A percentile compares a stretch with the other conserved stretches of the same genome.
Conservation (phyloP, 2,113 vertebrate species). For the Albula glossodonta region DNA sequence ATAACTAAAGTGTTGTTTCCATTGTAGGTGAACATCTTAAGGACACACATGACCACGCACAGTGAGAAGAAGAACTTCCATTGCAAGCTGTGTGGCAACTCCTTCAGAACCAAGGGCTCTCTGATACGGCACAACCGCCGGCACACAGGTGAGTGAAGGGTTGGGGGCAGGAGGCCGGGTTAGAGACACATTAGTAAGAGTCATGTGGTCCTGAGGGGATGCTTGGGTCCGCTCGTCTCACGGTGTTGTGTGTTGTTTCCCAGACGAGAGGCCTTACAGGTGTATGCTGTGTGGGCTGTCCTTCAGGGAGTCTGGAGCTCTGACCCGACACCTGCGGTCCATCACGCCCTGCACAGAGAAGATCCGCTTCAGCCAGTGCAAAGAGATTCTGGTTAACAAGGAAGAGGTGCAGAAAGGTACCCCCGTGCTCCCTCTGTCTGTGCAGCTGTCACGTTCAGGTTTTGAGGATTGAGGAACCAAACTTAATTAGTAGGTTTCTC, state of each 20-base stretch:
- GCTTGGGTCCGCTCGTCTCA: background rate
- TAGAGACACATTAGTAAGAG: background rate
- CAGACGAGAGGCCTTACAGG: slow-evolving; percentile 94
- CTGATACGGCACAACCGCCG: slow-evolving; percentile 93
- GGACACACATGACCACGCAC: slow-evolving; percentile 94
- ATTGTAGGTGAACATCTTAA: slow-evolving; percentile 88
- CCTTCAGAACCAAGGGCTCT: slow-evolving; percentile 95
- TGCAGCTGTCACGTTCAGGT: too few species aligned
- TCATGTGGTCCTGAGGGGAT: background rate
- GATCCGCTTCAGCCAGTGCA: slow-evolving; percentile 86
- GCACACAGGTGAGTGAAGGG: slow-evolving; percentile 83
- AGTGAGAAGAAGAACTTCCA: slow-evolving; percentile 91
- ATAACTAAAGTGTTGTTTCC: background rate
- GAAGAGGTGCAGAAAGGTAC: slow-evolving; percentile 81
- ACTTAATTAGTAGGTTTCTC: too few species aligned
- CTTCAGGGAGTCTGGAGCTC: slow-evolving; percentile 93
- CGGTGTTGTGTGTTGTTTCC: background rate
- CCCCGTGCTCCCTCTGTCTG: too few species aligned
- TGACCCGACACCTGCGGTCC: slow-evolving; percentile 93
- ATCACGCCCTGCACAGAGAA: slow-evolving; percentile 96
- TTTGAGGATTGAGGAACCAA: too few species aligned
- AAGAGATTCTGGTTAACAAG: slow-evolving; percentile 80
- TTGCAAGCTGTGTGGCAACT: slow-evolving; percentile 86
- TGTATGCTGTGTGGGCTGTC: slow-evolving; percentile 93
- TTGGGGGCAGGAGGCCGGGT: background rate